Conservation (phyloP, 2,113 vertebrate genomes). For the Chaetops frenatus region DNA sequence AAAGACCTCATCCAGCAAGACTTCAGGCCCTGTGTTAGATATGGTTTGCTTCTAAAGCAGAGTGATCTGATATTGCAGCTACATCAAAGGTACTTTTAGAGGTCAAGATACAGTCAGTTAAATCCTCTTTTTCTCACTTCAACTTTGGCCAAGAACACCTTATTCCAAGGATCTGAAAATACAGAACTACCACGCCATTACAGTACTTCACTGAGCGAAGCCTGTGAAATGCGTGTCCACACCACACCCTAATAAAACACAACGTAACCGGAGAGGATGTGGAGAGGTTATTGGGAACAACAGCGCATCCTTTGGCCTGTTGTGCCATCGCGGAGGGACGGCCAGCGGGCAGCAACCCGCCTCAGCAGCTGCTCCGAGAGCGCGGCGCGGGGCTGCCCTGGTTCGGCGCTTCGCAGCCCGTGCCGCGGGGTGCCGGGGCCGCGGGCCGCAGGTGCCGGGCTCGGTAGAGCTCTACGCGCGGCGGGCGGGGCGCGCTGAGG, state of each 20-base stretch:
- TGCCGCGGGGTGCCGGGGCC: too few species aligned
- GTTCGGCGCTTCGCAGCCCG: too few species aligned
- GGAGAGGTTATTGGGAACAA: fast-evolving
- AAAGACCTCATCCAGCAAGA: neutral
- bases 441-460: neutral
- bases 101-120: neutral
- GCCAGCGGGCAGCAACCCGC: fast-evolving
- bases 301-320: neutral
- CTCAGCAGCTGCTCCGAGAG: fast-evolving
- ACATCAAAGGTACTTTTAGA: fast-evolving
- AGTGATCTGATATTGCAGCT: neutral
- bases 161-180: neutral
- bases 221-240: fast-evolving
- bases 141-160: neutral
- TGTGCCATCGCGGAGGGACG: fast-evolving
- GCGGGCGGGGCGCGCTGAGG: neutral
- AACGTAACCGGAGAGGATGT: fast-evolving
- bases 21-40: neutral
- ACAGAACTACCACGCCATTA: fast-evolving
- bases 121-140: neutral
- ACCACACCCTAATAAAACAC: fast-evolving
- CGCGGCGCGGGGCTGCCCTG: neutral
- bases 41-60: neutral
- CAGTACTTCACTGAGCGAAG: too few species aligned
- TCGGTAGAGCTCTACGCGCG: slow-evolving; percentile 31